Evolutionary conservation across 2,113 vertebrate genomes (phyloP).

Genomic region (Barnardius zonarius): DNA sequence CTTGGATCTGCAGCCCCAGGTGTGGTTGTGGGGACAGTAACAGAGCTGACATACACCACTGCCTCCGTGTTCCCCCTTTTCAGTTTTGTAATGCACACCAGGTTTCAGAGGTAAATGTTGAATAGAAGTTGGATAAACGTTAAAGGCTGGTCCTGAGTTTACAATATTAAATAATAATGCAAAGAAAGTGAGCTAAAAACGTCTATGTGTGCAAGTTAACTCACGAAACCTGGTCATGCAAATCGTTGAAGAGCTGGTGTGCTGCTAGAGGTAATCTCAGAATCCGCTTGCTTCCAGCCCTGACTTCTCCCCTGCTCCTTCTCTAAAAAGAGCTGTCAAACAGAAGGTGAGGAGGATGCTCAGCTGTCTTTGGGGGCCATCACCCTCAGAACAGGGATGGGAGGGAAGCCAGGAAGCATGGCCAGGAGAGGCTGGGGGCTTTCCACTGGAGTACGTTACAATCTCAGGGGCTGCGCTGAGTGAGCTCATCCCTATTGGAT

Average conservation of each 20-base stretch:
- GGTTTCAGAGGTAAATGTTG: background rate
- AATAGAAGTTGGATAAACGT: background rate
- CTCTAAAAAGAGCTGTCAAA: background rate
- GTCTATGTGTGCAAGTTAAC: background rate
- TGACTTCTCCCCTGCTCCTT: background rate
- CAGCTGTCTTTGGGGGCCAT: background rate
- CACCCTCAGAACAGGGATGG: background rate
- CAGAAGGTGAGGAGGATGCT: background rate
- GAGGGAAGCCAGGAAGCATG: background rate
- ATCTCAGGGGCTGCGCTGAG: background rate
- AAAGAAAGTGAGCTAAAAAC: background rate
- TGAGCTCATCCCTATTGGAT: background rate
- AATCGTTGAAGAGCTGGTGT: background rate
- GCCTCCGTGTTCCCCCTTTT: background rate
- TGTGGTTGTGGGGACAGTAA: background rate
- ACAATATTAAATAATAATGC: background rate
- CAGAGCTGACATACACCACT: rapidly evolving
- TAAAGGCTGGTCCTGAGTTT: background rate
- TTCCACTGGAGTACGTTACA: background rate
- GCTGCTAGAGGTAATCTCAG: background rate
- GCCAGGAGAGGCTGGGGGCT: rapidly evolving
- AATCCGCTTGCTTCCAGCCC: background rate
- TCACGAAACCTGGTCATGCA: background rate
- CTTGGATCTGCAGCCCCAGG: background rate
- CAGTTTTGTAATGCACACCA: background rate